Conservation (phyloP, 2,113 vertebrate genomes). For the Poicephalus meyeri region DNA sequence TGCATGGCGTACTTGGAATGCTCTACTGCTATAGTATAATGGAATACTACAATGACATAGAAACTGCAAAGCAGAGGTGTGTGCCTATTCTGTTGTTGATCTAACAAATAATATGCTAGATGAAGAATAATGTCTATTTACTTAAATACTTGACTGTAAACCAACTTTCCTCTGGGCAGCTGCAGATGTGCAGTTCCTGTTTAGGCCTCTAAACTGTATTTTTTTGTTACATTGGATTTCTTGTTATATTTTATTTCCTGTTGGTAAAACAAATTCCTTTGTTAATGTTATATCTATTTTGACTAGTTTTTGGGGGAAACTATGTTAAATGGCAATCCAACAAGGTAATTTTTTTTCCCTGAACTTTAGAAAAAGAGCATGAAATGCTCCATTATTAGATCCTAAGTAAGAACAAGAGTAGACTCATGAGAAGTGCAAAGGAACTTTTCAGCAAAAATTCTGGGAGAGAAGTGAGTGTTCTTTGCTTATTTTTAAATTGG, state of each 20-base stretch:
- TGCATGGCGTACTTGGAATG: fast-evolving
- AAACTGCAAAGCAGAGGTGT: neutral
- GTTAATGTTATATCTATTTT: neutral
- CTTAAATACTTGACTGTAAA: neutral
- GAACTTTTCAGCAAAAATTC: neutral
- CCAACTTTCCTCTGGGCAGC: neutral
- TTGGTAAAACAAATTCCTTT: neutral
- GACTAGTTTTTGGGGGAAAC: neutral
- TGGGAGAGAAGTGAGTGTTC: neutral
- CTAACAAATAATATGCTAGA: neutral
- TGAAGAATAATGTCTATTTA: neutral
- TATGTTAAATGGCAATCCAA: neutral
- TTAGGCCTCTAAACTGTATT: neutral
- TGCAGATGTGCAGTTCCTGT: neutral
- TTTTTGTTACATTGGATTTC: neutral
- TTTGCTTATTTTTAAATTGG: neutral
- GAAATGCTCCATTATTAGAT: neutral
- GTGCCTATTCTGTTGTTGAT: neutral
- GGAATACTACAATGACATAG: fast-evolving
- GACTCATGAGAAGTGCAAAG: neutral
- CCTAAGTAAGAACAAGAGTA: neutral
- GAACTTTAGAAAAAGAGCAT: neutral
- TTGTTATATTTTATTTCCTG: neutral
- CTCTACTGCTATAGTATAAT: fast-evolving
- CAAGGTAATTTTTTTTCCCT: neutral